Conservation (phyloP, 2,888 invertebrate species). For the Ochropleura leucogaster region DNA sequence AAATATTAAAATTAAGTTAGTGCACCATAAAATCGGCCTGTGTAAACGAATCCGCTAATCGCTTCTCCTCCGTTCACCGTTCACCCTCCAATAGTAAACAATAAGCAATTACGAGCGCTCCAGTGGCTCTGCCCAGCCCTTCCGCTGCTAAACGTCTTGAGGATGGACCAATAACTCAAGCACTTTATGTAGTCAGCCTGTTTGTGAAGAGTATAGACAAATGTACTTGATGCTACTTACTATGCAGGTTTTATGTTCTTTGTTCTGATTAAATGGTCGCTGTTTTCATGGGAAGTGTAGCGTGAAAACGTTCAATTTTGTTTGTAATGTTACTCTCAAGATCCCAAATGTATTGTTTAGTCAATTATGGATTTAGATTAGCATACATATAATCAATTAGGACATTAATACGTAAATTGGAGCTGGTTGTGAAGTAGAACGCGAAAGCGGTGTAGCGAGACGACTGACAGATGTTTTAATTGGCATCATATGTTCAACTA, state of each 20-base stretch:
- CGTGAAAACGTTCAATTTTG: slow-evolving; percentile 24
- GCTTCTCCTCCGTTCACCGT: slow-evolving; percentile 57
- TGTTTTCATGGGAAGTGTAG: slow-evolving; percentile 14
- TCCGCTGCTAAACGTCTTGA: slow-evolving; percentile 70
- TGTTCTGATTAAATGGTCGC: slow-evolving; percentile 27
- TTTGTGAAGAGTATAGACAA: slow-evolving; percentile 22
- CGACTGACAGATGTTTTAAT: slow-evolving; percentile 30
- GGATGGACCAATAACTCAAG: slow-evolving; percentile 52
- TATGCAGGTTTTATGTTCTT: slow-evolving; percentile 37
- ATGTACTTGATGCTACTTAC: slow-evolving; percentile 24
- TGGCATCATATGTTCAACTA: background rate
- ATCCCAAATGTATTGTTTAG: background rate
- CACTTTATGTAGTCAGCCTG: slow-evolving; percentile 49
- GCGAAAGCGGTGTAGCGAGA: background rate
- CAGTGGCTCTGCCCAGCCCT: slow-evolving; percentile 78
- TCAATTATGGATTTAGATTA: background rate
- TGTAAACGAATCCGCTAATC: slow-evolving; percentile 27
- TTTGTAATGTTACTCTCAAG: slow-evolving; percentile 11
- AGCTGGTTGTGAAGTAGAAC: background rate
- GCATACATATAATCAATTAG: slow-evolving; percentile 6
- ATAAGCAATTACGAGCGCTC: slow-evolving; percentile 82
- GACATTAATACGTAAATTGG: slow-evolving; percentile 2
- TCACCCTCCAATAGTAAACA: slow-evolving; percentile 72
- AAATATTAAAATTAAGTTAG: background rate
- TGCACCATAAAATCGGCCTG: background rate